These are phyloP conservation scores for Caerostris extrusa DNA, from an alignment of 1,140 invertebrate genomes.

Conservation along the genomic window DNA sequence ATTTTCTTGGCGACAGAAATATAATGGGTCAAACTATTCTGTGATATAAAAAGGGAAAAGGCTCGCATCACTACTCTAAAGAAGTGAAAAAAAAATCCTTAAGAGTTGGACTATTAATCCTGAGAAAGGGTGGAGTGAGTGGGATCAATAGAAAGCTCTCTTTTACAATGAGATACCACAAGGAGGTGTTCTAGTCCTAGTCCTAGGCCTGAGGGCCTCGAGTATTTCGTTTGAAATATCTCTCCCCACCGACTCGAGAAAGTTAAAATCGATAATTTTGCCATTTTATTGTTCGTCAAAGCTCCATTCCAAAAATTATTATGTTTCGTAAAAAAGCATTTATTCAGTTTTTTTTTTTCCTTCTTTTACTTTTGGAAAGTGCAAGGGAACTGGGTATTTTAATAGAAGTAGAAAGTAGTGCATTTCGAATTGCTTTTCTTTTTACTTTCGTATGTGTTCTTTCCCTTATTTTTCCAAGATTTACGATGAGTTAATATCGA, in stretches of 20 bases:
- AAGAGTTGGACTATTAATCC: conserved; percentile 61
- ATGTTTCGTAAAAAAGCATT: conserved; percentile 38
- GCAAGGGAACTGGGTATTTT: neutral
- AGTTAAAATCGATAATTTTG: conserved; percentile 60
- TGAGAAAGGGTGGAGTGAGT: conserved; percentile 5
- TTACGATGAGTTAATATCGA: conserved; percentile 13
- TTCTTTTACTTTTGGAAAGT: neutral
- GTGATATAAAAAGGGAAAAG: conserved; percentile 34
- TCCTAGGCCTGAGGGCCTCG: conserved; percentile 33
- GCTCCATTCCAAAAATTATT: conserved; percentile 56
- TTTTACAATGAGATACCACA: conserved; percentile 44
- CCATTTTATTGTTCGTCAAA: conserved; percentile 56
- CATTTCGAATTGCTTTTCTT: neutral
- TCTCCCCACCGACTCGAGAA: conserved; percentile 20
- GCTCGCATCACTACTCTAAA: conserved; percentile 30
- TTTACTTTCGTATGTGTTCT: neutral
- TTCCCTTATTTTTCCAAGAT: conserved; percentile 6
- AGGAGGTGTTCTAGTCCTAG: conserved; percentile 22
- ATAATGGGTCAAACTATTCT: conserved; percentile 30
- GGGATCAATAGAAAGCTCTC: conserved; percentile 55
- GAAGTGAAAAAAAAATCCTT: conserved; percentile 51
- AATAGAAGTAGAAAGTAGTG: neutral
- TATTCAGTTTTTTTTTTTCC: neutral
- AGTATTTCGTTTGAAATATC: conserved; percentile 47
- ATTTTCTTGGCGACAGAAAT: conserved; percentile 22